Evolutionary conservation across 2,888 invertebrate species (phyloP), one percentile per base, ranked within the genome.

Genomic region (Leptinotarsa rubiginosa): DNA sequence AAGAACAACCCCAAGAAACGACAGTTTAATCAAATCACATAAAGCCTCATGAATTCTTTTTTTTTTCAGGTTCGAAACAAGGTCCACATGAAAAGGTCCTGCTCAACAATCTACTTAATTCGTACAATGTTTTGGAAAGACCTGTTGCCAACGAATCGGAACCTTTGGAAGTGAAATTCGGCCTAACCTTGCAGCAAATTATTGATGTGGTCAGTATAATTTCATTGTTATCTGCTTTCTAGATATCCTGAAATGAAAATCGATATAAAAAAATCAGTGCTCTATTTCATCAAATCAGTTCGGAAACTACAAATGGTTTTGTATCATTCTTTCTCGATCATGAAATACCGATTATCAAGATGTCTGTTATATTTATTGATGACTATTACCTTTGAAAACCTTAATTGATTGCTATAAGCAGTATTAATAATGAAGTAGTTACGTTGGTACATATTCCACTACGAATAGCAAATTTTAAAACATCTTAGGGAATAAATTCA

Each of bases 81-180:
- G 97, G 97, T 87, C 93, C 92, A 78, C 95, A 96, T 89, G 97
- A 97, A 91, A 95, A 95, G 90, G 92, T 93, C 85, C 91, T 97
- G 84, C 91, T 97, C 85, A 95, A 95, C 89, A 91, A 94, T 87
- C 91, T 97, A 84, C 92, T 97, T 84, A 91, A 92, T 84, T 91
- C 92, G 78, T 97, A 97, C 90, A 96, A 96, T 90, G 94, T 94
- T 81, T 90, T 96, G 88, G 96, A 97, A 90, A 91, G 96, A 88
- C 96, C 96, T 74, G 96, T 97, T 79, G 95, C 95, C 84, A 96
- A 96, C 88, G 96, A 97, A 91, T 96, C 96, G 84, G 96, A 96
- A 85, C 94, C 96, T 70, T 91, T 97, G 81, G 94, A 96, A 90
- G 96, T 97, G 84, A 95, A 93, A 88, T 97, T 97, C 88, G 96